Evolutionary conservation across 2,113 vertebrate genomes (phyloP), one percentile per base, ranked within the genome.

Genomic region (Rhineura floridana): DNA sequence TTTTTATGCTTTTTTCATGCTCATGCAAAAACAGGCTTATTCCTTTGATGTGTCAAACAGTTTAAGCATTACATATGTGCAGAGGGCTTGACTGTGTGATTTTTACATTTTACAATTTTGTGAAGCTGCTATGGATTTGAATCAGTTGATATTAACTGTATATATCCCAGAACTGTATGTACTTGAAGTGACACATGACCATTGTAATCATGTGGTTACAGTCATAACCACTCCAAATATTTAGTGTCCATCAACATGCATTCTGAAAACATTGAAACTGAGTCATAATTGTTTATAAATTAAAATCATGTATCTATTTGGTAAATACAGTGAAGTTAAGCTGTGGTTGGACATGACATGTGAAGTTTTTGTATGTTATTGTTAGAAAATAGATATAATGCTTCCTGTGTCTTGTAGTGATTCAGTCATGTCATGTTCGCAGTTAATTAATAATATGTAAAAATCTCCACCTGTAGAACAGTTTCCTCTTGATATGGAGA

Each of bases 311-410:
- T 87, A 76, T 92, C 62, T 0, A 0, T 93, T 88, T 92, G 50
- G 0, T 23, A 88, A 89, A 17, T 86, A 91, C 95, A 93, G 85
- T 91, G 88, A 95, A 96, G 92, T 95, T 94, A 91, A 94, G 95
- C 94, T 94, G 90, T 92, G 93, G 88, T 89, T 92, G 93, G 91
- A 91, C 93, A 73, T 96, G 93, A 95, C 55, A 82, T 75, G 93
- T 91, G 95, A 95, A 95, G 93, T 90, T 89, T 95, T 96, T 93
- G 94, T 95, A 95, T 96, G 93, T 94, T 88, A 76, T 96, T 94
- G 93, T 95, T 94, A 95, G 33, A 65, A 65, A 63, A 93, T 93
- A 95, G 91, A 93, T 93, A 81, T 91, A 94, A 95, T 94, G 91
- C 95, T 96, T 96, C 91, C 95, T 91, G 89, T 88, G 46, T 95